Base-by-base conservation (phyloP, 2,888 invertebrate species). In the Noctua pronuba region DNA sequence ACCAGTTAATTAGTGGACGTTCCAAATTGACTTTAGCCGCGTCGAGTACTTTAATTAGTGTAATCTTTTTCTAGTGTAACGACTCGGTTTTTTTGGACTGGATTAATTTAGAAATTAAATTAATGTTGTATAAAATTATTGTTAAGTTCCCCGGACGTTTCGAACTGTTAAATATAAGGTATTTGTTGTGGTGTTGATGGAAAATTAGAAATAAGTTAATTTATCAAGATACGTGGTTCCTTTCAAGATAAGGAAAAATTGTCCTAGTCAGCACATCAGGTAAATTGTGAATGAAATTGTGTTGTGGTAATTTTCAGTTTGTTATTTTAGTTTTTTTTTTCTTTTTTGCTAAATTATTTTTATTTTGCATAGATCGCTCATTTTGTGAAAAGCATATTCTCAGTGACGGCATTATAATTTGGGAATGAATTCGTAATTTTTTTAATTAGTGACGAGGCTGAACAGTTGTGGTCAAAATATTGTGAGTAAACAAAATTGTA, bases 1-100 rank as follows among this genome's bases (percentile, higher is more conserved):
- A 88, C 88, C 86, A 86, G 88, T 91, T 92, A 92, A 92, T 92
- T 92, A 93, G 92, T 91, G 92, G 91, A 92, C 92, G 82, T 87
- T 92, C 78, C 76, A 90, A 92, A 91, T 92, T 92, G 91, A 91
- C 92, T 92, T 90, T 89, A 84, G 86, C 84, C 86, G 94, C 91
- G 94, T 90, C 89, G 87, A 90, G 91, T 91, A 93, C 89, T 91
- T 90, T 88, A 88, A 90, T 92, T 90, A 92, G 92, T 93, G 92
- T 90, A 84, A 88, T 88, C 90, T 89, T 91, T 90, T 91, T 90
- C 91, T 90, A 92, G 95, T 94, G 94, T 91, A 89, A 92, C 86
- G 88, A 90, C 91, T 92, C 85, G 77, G 87, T 89, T 88, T 88
- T 89, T 88, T 87, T 82, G 92, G 89, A 92, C 91, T 90, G 92